Percentiles rank a stretch among this genome's conserved stretches.
These are phyloP conservation scores for Sebastes reedi DNA, from an alignment of 2,797 vertebrate genomes.

Conservation along the genomic window DNA sequence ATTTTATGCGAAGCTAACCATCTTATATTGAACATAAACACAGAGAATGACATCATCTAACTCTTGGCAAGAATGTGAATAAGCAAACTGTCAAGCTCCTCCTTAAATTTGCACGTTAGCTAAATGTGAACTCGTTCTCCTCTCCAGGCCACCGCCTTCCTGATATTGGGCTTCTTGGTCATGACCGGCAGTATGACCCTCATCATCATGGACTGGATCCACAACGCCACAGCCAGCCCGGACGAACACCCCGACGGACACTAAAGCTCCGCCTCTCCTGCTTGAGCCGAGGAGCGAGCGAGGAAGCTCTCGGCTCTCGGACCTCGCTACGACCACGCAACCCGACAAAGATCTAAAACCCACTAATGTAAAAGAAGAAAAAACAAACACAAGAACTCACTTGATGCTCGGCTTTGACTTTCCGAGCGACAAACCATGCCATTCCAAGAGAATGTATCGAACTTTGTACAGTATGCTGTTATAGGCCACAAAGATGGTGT, in stretches of 20 bases:
- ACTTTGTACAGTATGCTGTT: slow-evolving; percentile 87
- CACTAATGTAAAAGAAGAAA: slow-evolving; percentile 31
- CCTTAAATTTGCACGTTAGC: background rate
- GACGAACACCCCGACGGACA: slow-evolving; percentile 74
- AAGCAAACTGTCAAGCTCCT: background rate
- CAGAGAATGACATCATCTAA: background rate
- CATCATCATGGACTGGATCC: slow-evolving; percentile 92
- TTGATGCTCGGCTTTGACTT: slow-evolving; percentile 63
- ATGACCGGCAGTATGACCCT: slow-evolving; percentile 91
- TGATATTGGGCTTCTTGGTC: slow-evolving; percentile 88
- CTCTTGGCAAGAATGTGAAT: background rate
- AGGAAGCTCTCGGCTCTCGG: background rate
- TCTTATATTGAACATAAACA: background rate
- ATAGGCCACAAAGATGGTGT: slow-evolving; percentile 90
- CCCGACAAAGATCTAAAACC: slow-evolving; percentile 17
- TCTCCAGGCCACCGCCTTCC: slow-evolving; percentile 88
- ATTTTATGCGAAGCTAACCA: background rate
- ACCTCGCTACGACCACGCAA: slow-evolving; percentile 3
- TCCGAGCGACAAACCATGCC: slow-evolving; percentile 90
- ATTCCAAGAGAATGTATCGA: slow-evolving; percentile 97
- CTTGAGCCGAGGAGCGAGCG: background rate
- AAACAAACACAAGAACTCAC: slow-evolving; percentile 50
- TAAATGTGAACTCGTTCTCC: background rate
- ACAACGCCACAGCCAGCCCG: slow-evolving; percentile 50
- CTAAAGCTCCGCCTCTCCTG: slow-evolving; percentile 66